Evolutionary conservation across 2,888 invertebrate species (phyloP).

Genomic region (Byasa hedistus): DNA sequence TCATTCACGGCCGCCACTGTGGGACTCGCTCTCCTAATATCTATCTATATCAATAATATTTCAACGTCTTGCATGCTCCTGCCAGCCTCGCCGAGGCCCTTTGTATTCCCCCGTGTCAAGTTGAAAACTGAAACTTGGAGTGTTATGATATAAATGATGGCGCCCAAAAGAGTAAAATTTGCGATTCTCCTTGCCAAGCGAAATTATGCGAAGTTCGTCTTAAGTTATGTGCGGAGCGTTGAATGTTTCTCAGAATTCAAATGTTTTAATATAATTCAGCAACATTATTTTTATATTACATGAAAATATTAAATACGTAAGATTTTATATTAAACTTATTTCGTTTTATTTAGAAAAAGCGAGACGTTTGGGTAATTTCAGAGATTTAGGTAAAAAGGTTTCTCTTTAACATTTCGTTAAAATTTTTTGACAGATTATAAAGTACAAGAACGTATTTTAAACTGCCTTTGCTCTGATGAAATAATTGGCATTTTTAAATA

Average conservation of each 20-base stretch:
- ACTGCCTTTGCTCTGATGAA: too few species aligned
- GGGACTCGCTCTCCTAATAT: constrained; percentile 31
- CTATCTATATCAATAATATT: constrained; percentile 20
- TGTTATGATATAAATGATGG: constrained; percentile 22
- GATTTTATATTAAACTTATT: too few species aligned
- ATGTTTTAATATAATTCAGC: not conserved
- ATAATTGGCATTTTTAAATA: too few species aligned
- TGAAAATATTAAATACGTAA: not conserved
- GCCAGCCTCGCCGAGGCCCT: constrained; percentile 12
- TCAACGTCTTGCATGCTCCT: constrained; percentile 10
- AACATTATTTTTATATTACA: not conserved
- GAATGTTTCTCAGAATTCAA: constrained; percentile 2
- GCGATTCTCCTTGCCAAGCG: constrained; percentile 2
- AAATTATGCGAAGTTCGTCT: constrained; percentile 10
- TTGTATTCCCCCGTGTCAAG: constrained; percentile 20
- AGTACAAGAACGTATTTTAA: too few species aligned
- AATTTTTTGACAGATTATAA: too few species aligned
- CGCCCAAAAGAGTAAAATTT: constrained; percentile 21
- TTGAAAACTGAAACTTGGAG: constrained; percentile 16
- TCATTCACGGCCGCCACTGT: constrained; percentile 30
- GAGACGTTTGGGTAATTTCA: too few species aligned
- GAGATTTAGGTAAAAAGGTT: too few species aligned
- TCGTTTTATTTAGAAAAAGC: too few species aligned
- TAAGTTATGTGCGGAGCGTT: not conserved
- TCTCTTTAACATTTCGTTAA: too few species aligned